These are phyloP conservation scores for Isaurus tuberculatus DNA, from an alignment of 92 coral and sea anemone species.

Conservation along the genomic window DNA sequence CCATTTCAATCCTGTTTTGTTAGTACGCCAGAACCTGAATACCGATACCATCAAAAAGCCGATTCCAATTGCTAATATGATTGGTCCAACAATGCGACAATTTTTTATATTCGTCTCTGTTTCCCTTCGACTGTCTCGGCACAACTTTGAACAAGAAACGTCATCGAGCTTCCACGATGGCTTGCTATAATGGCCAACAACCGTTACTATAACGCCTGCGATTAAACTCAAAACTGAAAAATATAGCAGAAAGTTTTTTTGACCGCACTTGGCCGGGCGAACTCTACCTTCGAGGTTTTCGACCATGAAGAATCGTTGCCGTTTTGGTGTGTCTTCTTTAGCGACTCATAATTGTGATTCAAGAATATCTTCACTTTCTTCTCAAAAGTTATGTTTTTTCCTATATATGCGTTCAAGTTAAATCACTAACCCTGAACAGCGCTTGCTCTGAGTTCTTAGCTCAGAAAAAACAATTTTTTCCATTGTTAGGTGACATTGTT, in stretches of 20 bases:
- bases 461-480: too few relatives aligned
- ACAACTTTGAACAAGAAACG: slow-evolving; percentile 18
- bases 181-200: slow-evolving; percentile 41
- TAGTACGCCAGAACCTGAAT: slow-evolving; percentile 9
- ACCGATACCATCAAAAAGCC: slow-evolving; percentile 11
- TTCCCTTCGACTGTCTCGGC: slow-evolving; percentile 4
- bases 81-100: slow-evolving; percentile 29
- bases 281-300: slow-evolving; percentile 42
- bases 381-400: neutral
- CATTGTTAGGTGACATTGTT: too few relatives aligned
- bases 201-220: neutral
- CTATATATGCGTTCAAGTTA: too few relatives aligned
- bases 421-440: too few relatives aligned
- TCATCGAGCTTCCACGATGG: slow-evolving; percentile 10
- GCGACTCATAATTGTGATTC: neutral
- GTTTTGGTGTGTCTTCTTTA: neutral
- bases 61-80: slow-evolving; percentile 15
- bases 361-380: neutral
- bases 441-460: too few relatives aligned
- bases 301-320: neutral
- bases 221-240: slow-evolving; percentile 9
- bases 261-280: slow-evolving; percentile 37
- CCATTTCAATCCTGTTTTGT: slow-evolving; percentile 38
- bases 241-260: slow-evolving; percentile 24
- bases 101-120: slow-evolving; percentile 29